Evolutionary conservation across 1,140 invertebrate genomes (phyloP).

Genomic region (Drosophila bipectinata): DNA sequence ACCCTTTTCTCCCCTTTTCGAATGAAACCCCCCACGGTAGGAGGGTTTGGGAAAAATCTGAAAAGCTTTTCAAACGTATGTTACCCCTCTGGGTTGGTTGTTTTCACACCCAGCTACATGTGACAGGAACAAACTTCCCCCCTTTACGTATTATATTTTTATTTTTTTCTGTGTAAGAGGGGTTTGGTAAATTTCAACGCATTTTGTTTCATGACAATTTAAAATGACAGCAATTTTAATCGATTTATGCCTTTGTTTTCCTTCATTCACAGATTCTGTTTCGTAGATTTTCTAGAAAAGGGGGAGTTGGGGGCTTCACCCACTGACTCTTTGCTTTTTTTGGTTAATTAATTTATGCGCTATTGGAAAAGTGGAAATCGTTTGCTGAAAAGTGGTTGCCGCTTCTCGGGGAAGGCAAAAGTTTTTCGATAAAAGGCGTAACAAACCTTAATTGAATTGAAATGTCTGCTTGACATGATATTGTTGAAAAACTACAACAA

Average conservation of each 20-base stretch:
- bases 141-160: slow-evolving; percentile 2
- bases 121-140: slow-evolving; percentile 57
- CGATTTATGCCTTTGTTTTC: slow-evolving; percentile 71
- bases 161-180: slow-evolving; percentile 2
- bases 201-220: slow-evolving; percentile 78
- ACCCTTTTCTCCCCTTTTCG: slow-evolving; percentile 20
- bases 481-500: slow-evolving; percentile 40
- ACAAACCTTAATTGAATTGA: slow-evolving; percentile 75
- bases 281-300: slow-evolving; percentile 7
- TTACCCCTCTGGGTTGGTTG: slow-evolving; percentile 38
- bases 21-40: background rate
- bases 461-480: slow-evolving; percentile 77
- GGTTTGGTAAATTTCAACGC: slow-evolving; percentile 27
- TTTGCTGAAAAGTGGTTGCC: slow-evolving; percentile 25
- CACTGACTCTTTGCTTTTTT: slow-evolving; percentile 1
- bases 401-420: slow-evolving; percentile 23
- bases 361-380: slow-evolving; percentile 31
- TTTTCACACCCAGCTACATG: slow-evolving; percentile 65
- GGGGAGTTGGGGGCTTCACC: background rate
- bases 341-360: slow-evolving; percentile 64
- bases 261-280: slow-evolving; percentile 52
- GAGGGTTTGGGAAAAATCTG: slow-evolving; percentile 36
- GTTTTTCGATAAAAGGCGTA: slow-evolving; percentile 45
- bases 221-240: slow-evolving; percentile 81
- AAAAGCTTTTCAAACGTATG: slow-evolving; percentile 62